Evolutionary conservation across 1,140 invertebrate genomes (phyloP).

Genomic region (Hylaeus volcanicus): DNA sequence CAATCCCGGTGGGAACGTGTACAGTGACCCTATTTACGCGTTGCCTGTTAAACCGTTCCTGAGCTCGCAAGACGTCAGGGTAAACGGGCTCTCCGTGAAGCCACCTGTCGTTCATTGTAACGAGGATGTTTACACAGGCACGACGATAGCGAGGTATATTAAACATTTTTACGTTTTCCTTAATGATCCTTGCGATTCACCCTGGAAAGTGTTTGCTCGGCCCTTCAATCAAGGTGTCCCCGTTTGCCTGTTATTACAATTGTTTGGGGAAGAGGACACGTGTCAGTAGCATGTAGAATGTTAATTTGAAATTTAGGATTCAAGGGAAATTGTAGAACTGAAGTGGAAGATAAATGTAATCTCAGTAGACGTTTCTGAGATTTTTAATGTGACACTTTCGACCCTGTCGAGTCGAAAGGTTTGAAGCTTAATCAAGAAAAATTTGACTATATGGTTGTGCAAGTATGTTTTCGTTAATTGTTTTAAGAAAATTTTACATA

Average conservation of each 20-base stretch:
- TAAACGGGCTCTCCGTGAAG: slow-evolving; percentile 68
- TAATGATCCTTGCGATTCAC: background rate
- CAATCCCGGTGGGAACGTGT: slow-evolving; percentile 61
- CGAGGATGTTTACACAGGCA: slow-evolving; percentile 41
- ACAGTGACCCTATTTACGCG: slow-evolving; percentile 77
- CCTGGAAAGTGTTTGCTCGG: background rate
- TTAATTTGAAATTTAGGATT: no score
- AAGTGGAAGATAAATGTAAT: no score
- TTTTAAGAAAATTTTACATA: no score
- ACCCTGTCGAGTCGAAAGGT: no score
- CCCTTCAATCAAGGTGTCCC: background rate
- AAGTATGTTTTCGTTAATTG: no score
- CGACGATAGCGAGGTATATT: slow-evolving; percentile 11
- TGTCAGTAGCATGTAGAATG: background rate
- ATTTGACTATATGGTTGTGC: no score
- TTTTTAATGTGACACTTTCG: no score
- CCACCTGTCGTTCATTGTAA: slow-evolving; percentile 19
- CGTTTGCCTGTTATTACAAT: background rate
- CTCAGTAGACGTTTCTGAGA: no score
- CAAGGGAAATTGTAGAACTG: no score
- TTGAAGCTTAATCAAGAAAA: no score
- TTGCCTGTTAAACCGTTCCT: slow-evolving; percentile 78
- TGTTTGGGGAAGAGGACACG: background rate
- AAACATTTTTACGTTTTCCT: background rate
- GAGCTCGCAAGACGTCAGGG: slow-evolving; percentile 77